Evolutionary conservation across 2,797 vertebrate genomes (phyloP).

Genomic region (Phaenicophaeus curvirostris): DNA sequence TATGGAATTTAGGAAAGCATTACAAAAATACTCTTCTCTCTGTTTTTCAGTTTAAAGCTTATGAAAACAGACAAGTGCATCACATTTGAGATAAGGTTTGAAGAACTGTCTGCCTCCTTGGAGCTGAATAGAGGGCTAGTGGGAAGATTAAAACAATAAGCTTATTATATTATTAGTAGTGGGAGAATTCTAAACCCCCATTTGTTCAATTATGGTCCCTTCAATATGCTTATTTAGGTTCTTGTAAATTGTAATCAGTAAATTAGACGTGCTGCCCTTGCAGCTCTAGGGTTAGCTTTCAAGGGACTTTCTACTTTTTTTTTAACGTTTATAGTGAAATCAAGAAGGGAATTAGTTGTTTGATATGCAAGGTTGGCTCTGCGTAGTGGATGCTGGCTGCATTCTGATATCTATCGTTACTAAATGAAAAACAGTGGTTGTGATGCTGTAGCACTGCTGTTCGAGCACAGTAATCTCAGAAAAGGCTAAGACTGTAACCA

Average conservation of each 20-base stretch:
- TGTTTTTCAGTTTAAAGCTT: background rate
- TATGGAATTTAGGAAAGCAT: background rate
- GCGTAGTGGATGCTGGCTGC: slow-evolving; percentile 29
- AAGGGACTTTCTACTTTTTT: background rate
- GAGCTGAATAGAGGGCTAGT: slow-evolving; percentile 36
- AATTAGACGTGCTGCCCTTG: slow-evolving; percentile 65
- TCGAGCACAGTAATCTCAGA: background rate
- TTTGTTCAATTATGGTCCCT: slow-evolving; percentile 67
- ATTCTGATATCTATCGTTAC: slow-evolving; percentile 18
- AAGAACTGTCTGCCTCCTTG: slow-evolving; percentile 30
- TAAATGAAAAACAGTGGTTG: background rate
- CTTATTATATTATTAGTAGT: slow-evolving; percentile 60
- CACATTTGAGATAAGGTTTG: slow-evolving; percentile 29
- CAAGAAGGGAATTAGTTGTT: slow-evolving; percentile 39
- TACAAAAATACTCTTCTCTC: background rate
- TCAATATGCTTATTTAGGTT: slow-evolving; percentile 61
- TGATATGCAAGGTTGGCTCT: slow-evolving; percentile 42
- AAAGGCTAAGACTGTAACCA: background rate
- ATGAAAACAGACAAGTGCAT: background rate
- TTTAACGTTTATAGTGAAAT: slow-evolving; percentile 37
- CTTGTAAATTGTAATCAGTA: slow-evolving; percentile 69
- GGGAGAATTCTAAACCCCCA: slow-evolving; percentile 56
- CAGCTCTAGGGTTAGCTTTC: slow-evolving; percentile 61
- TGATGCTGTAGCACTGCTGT: slow-evolving; percentile 6
- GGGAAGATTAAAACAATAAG: slow-evolving; percentile 59